Conservation (phyloP, 1,140 invertebrate genomes). For the Saxidomus purpurata region DNA sequence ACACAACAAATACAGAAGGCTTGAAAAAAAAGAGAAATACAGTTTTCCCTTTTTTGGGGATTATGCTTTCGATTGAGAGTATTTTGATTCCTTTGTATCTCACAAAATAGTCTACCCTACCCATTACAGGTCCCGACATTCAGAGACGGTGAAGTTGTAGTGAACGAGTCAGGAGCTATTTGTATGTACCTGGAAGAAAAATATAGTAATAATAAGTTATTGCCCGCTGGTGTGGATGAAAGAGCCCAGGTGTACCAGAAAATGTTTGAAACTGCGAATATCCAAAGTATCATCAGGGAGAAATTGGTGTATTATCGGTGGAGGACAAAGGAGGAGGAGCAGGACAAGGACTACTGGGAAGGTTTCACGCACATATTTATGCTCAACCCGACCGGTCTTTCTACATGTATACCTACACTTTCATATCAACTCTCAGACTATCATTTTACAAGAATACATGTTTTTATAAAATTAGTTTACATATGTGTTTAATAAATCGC, state of each 20-base stretch:
- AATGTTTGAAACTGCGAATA: slow-evolving; percentile 38
- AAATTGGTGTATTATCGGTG: slow-evolving; percentile 6
- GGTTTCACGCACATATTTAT: neutral
- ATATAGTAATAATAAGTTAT: slow-evolving; percentile 64
- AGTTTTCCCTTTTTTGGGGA: too few relatives aligned
- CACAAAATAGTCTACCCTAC: too few relatives aligned
- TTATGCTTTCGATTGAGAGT: too few relatives aligned
- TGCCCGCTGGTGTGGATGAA: neutral
- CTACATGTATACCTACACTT: neutral
- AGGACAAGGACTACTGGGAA: slow-evolving; percentile 6
- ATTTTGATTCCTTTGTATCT: too few relatives aligned
- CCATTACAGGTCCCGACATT: slow-evolving; percentile 74
- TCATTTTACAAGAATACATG: neutral
- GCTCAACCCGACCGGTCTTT: neutral
- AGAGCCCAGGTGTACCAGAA: slow-evolving; percentile 9
- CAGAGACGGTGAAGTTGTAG: slow-evolving; percentile 71
- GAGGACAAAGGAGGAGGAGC: slow-evolving; percentile 30
- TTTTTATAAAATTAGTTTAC: neutral
- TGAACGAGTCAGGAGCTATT: slow-evolving; percentile 76
- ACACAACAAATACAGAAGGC: too few relatives aligned
- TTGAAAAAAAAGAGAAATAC: too few relatives aligned
- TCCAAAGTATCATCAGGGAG: slow-evolving; percentile 4
- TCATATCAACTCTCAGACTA: neutral
- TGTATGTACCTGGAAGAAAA: too few relatives aligned
- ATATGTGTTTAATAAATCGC: neutral